Base-by-base conservation (phyloP, 2,888 invertebrate genomes). In the Prosapia bicincta region DNA sequence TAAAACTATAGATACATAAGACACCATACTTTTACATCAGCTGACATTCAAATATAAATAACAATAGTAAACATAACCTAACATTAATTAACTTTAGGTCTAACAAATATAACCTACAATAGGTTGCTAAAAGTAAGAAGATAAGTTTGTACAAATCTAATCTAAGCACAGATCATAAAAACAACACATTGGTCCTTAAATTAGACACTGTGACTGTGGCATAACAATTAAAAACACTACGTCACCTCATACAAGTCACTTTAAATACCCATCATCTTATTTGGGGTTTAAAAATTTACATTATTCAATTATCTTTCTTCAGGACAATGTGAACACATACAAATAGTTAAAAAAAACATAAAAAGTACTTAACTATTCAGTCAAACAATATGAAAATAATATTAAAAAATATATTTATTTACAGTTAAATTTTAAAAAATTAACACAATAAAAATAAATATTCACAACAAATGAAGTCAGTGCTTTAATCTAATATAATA, bases 111-210 rank as follows among this genome's bases (percentile, higher is more conserved):
- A n/a, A n/a, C n/a, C n/a, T n/a, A n/a, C n/a, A n/a, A n/a, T n/a
- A n/a, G n/a, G n/a, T n/a, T n/a, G n/a, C n/a, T n/a, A n/a, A n/a
- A n/a, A n/a, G n/a, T n/a, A n/a, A n/a, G n/a, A n/a, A n/a, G n/a
- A n/a, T n/a, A 73, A 65, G 32, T 66, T 69, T 69, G 20, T 72
- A 71, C 75, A 75, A 71, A 75, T 70, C 75, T 66, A 72, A 30
- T 66, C 66, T 72, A 72, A 72, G 30, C 68, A 66, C 71, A 43
- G 69, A 66, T 74, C 23, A 30, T 69, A 65, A 69, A 68, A 72
- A 73, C n/a, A n/a, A n/a, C 23, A 38, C 28, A 54, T 74, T 74
- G 69, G 74, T 69, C 69, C 69, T 1, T 30, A 65, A 13, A 54
- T 54, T n/a, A 54, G 54, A 54, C 54, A 3, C 54, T 2, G 54